These are phyloP conservation scores for Cephus sareptanus DNA, from an alignment of 2,888 invertebrate genomes.

Conservation along the genomic window DNA sequence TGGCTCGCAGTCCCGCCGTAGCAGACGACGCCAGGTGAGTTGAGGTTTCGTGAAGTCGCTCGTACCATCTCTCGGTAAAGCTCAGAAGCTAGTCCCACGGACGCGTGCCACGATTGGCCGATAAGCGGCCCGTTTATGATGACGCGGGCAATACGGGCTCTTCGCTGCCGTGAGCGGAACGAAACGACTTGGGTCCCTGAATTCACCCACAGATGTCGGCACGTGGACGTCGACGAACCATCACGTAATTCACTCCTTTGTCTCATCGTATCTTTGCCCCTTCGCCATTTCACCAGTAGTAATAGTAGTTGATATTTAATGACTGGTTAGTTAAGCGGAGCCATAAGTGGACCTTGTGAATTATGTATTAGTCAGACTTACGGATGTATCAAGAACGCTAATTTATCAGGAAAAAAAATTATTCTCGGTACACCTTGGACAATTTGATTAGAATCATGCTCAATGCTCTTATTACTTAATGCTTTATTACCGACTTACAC, in stretches of 20 bases:
- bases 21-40: background rate
- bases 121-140: slow-evolving; percentile 51
- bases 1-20: background rate
- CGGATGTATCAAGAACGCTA: background rate
- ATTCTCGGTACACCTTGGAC: background rate
- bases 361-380: slow-evolving; percentile 51
- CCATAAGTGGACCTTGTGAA: slow-evolving; percentile 41
- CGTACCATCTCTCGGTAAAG: slow-evolving; percentile 59
- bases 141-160: slow-evolving; percentile 25
- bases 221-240: slow-evolving; percentile 16
- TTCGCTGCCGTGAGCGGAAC: slow-evolving; percentile 18
- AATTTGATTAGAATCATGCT: background rate
- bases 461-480: background rate
- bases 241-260: slow-evolving; percentile 3
- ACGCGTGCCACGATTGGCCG: slow-evolving; percentile 48
- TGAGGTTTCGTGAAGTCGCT: background rate
- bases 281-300: background rate
- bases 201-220: slow-evolving; percentile 63
- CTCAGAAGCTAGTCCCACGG: slow-evolving; percentile 51
- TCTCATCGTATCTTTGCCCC: slow-evolving; percentile 21
- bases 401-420: background rate
- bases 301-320: slow-evolving; percentile 10
- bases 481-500: background rate
- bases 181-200: slow-evolving; percentile 49
- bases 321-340: background rate